A percentile compares a stretch with the other conserved stretches of the same genome.
phyloP scores from a whole-genome alignment of 2,113 vertebrate genomes.

The Jaculus jaculus region DNA sequence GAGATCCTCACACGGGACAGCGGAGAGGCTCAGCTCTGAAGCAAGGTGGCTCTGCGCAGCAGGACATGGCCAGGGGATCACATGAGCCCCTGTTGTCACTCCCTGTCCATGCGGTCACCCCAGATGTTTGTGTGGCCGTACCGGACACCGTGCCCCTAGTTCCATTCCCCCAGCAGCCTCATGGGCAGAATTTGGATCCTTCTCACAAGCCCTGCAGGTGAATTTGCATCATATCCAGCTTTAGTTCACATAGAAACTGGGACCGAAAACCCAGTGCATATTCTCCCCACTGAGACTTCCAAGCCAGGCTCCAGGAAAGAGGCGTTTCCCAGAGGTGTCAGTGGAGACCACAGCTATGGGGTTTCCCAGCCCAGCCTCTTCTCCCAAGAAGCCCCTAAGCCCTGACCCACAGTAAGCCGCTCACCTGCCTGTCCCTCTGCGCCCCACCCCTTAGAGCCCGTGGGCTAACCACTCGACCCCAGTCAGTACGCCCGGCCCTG shows the following conservation, averaged over 20 bases:
- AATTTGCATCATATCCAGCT: background rate
- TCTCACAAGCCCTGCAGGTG: background rate
- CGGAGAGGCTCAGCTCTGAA: background rate
- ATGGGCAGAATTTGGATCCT: background rate
- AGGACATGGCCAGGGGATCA: background rate
- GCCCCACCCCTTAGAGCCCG: background rate
- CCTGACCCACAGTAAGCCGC: rapidly evolving
- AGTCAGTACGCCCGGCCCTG: background rate
- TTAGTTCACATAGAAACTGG: background rate
- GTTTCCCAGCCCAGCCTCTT: background rate
- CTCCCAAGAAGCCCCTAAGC: background rate
- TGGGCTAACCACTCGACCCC: background rate
- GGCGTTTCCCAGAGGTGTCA: rapidly evolving
- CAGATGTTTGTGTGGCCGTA: background rate
- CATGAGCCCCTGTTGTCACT: too few relatives aligned
- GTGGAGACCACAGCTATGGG: background rate
- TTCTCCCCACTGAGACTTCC: background rate
- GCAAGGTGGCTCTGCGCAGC: background rate
- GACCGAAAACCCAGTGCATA: background rate
- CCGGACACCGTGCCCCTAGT: background rate
- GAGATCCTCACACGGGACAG: background rate
- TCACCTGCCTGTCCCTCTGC: background rate
- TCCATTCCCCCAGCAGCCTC: background rate
- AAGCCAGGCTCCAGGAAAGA: background rate
- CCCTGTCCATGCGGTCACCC: background rate